These are phyloP conservation scores for Neofelis nebulosa DNA, from an alignment of 2,113 vertebrate species.

Conservation along the genomic window DNA sequence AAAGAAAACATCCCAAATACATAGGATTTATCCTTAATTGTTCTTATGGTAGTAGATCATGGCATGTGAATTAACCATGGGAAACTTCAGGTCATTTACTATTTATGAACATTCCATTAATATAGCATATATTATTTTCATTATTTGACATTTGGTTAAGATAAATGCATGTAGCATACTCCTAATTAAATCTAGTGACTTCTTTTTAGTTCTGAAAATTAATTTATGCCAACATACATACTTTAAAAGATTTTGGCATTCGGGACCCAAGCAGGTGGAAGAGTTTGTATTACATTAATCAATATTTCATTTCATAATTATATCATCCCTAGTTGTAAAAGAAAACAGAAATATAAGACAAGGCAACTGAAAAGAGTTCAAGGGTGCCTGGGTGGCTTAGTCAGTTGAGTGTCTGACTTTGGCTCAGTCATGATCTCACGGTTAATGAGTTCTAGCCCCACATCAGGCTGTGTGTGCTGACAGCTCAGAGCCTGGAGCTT, in stretches of 20 bases:
- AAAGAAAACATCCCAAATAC: neutral
- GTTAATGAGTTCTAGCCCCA: too few species aligned
- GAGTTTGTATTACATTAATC: neutral
- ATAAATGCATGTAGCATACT: neutral
- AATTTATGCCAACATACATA: neutral
- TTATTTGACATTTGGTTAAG: neutral
- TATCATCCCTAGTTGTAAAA: neutral
- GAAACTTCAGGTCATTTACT: neutral
- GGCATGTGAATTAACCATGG: neutral
- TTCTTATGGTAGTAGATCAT: neutral
- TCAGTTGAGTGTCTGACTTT: too few species aligned
- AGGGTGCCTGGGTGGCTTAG: too few species aligned
- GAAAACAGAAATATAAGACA: neutral
- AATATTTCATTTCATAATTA: neutral
- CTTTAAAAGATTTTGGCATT: neutral
- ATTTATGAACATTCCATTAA: neutral
- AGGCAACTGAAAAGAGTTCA: neutral
- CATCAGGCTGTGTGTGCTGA: too few species aligned
- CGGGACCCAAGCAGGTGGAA: neutral
- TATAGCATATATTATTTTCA: neutral
- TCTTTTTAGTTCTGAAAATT: slow-evolving; percentile 19
- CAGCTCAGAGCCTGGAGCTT: too few species aligned
- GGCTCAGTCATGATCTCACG: too few species aligned
- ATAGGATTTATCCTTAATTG: neutral
- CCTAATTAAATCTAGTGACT: neutral